Evolutionary conservation across 2,888 invertebrate genomes (phyloP).

Genomic region (Eupithecia pulchellata): DNA sequence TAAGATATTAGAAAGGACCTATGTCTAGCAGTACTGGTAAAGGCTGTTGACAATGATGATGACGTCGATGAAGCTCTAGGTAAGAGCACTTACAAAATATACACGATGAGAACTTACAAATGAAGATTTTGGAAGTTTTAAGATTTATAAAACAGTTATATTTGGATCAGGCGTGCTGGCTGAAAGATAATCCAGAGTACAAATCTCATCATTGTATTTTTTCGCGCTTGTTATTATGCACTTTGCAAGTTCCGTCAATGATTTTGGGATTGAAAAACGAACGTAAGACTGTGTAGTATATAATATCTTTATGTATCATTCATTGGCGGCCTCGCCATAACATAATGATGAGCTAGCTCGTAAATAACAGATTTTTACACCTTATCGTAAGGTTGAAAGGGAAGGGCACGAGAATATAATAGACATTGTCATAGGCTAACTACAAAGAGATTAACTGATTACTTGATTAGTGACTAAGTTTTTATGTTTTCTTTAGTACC

Average conservation of each 20-base stretch:
- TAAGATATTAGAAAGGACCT: not conserved
- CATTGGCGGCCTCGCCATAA: not conserved
- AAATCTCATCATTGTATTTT: not conserved
- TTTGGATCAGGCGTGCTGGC: not conserved
- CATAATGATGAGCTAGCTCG: not conserved
- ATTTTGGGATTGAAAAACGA: not conserved
- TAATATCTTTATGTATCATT: not conserved
- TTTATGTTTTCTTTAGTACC: not conserved
- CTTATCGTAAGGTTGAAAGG: not conserved
- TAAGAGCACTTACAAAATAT: conserved; percentile 67
- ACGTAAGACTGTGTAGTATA: not conserved
- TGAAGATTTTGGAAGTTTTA: not conserved
- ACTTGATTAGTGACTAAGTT: not conserved
- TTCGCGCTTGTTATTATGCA: not conserved
- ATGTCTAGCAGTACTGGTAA: not conserved
- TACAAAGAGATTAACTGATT: not conserved
- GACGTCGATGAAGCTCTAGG: not conserved
- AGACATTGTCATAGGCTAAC: not conserved
- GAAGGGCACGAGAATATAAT: not conserved
- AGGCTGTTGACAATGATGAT: not conserved
- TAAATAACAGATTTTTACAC: conserved; percentile 10
- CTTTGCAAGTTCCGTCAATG: not conserved
- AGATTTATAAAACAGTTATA: not conserved
- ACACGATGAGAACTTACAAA: conserved; percentile 45
- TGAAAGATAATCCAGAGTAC: not conserved